These are phyloP conservation scores for Protobothrops mucrosquamatus DNA, from an alignment of 2,113 vertebrate genomes.

Conservation along the genomic window DNA sequence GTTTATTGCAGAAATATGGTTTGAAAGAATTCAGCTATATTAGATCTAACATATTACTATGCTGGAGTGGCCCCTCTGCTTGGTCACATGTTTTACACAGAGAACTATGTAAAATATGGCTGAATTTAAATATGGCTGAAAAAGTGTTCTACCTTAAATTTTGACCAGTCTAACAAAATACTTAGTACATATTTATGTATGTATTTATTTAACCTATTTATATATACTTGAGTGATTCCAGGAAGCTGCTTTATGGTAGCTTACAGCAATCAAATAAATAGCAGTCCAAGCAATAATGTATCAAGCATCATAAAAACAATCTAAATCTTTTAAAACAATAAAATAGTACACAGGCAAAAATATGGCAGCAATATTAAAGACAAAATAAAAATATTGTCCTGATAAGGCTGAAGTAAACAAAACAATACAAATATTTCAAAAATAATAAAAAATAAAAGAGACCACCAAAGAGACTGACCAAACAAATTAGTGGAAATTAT, in stretches of 20 bases:
- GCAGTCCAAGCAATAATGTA: background rate
- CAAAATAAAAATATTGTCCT: background rate
- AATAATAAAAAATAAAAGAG: background rate
- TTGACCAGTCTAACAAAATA: background rate
- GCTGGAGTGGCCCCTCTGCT: background rate
- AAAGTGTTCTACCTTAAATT: background rate
- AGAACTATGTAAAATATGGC: background rate
- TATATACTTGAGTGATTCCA: background rate
- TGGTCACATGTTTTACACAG: background rate
- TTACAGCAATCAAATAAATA: background rate
- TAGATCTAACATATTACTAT: background rate
- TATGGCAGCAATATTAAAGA: background rate
- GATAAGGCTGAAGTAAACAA: background rate
- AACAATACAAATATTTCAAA: background rate
- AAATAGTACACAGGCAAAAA: background rate
- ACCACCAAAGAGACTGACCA: background rate
- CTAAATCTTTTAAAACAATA: background rate
- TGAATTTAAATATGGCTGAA: background rate
- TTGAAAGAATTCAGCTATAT: background rate
- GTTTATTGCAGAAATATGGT: background rate
- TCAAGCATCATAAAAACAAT: background rate
- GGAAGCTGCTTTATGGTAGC: background rate
- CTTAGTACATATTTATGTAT: background rate
- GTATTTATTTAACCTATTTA: background rate
- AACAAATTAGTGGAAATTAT: background rate